Base-by-base conservation (phyloP, 2,113 vertebrate species). In the Mungos mungo region DNA sequence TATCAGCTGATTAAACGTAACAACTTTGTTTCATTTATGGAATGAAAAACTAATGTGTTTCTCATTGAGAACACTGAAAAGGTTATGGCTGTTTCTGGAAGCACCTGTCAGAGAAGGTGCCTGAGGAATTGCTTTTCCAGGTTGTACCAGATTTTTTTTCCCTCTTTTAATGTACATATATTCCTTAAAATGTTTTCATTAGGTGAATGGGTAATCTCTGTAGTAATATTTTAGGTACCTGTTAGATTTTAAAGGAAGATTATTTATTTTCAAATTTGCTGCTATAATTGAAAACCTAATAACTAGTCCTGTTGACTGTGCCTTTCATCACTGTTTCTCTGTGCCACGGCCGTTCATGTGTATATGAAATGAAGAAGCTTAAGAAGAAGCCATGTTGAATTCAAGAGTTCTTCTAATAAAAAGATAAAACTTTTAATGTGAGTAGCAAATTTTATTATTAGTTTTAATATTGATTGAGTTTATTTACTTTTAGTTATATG, bases 301-400 rank as follows among this genome's bases (percentile, higher is more conserved):
- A 93, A 98, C 95, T 97, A 96, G 98, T 98, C 98, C 98, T 96
- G 98, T 98, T 98, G 99, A 99, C 98, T 98, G 99, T 99, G 99
- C 99, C 99, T 99, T 99, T 99, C 99, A 99, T 99, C 98, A 97
- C 94, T 96, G 98, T 99, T 98, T 98, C 97, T 99, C 98, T 99
- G 98, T 99, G 98, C 99, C 99, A 99, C 98, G 96, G 90, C 92
- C 98, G 98, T 99, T 97, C 98, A 97, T 98, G 97, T 98, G 98
- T 98, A 99, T 98, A 99, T 98, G 98, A 99, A 99, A 99, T 99
- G 99, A 99, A 98, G 99, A 93, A 31, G 86, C 91, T 96, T 90
- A 76, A 97, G 93, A 97, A 96, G 87, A 77, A 77, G 74, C 82
- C 88, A 96, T 88, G 54, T 19, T 90, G 90, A 94, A 90, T 83